Base-by-base conservation (phyloP, 2,797 vertebrate genomes). In the Chelmon rostratus region DNA sequence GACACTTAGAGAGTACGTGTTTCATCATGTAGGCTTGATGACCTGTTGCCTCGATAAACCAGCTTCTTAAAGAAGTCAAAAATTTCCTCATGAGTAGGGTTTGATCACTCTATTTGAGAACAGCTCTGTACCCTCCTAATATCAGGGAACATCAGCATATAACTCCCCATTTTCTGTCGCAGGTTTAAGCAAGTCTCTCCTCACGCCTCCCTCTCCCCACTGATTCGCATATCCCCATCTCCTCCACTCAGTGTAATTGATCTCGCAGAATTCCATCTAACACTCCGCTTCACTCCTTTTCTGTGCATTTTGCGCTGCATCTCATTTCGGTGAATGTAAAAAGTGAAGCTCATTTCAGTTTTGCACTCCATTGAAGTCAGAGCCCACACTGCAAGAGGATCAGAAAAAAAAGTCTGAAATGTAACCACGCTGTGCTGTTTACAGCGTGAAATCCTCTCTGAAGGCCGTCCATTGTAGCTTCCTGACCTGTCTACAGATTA, bases 211-310 rank as follows among this genome's bases (percentile, higher is more conserved):
- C 0, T 50, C 66, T 33, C 42, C 42, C 23, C 56, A 1, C 35
- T 38, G 71, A 40, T 11, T 73, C 68, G 47, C 23, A 47, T 1
- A 12, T 15, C 4, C 63, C 49, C 46, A 33, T 68, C 67, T 53
- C 49, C 42, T 79, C 54, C 25, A 6, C 40, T 50, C 42, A 10
- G 8, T 37, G 25, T 63, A 44, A 37, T 15, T 68, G 35, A 63
- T 77, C 68, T 72, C 21, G 42, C 12, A 23, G 28, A 63, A n/a
- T 25, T 28, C 15, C 13, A n/a, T 66, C 67, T 59, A 13, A 31
- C 13, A 63, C 19, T 37, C 44, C 13, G 15, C 13, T 53, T 56
- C 31, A 33, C 40, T 40, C 35, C 7, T 23, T 23, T 15, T 44
- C 38, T 35, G 8, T 49, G 40, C 31, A 3, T n/a, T 75, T 52